These are phyloP conservation scores for Helicolenus hilgendorfi DNA, from an alignment of 2,797 vertebrate genomes.

Conservation along the genomic window DNA sequence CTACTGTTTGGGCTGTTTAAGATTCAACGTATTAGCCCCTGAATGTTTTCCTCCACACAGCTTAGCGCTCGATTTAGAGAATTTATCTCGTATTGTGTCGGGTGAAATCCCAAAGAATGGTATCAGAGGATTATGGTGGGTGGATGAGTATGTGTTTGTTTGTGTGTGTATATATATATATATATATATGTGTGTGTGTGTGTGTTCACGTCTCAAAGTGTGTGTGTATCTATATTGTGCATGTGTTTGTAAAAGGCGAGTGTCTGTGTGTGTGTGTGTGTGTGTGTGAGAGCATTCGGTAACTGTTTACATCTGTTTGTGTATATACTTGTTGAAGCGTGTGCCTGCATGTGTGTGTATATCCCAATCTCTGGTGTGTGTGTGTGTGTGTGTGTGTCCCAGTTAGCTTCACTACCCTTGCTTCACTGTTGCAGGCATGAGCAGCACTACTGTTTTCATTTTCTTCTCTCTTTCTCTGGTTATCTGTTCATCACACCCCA, in stretches of 20 bases:
- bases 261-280: slow-evolving; percentile 2
- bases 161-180: slow-evolving; percentile 17
- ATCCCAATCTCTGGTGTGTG: neutral
- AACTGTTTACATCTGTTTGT: slow-evolving; percentile 15
- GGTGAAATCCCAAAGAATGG: slow-evolving; percentile 63
- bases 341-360: neutral
- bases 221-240: neutral
- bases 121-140: slow-evolving; percentile 68
- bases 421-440: slow-evolving; percentile 11
- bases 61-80: slow-evolving; percentile 62
- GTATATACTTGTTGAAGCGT: slow-evolving; percentile 13
- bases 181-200: slow-evolving; percentile 1
- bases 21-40: slow-evolving; percentile 58
- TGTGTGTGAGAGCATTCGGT: neutral
- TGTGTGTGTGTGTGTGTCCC: slow-evolving; percentile 21
- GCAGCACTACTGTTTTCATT: slow-evolving; percentile 38
- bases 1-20: slow-evolving; percentile 51
- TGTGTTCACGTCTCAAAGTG: neutral
- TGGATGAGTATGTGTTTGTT: slow-evolving; percentile 42
- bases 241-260: slow-evolving; percentile 7
- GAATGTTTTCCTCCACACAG: slow-evolving; percentile 60
- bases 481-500: slow-evolving; percentile 50
- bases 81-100: slow-evolving; percentile 64
- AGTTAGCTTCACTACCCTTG: slow-evolving; percentile 25
- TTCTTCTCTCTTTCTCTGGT: slow-evolving; percentile 22